These are phyloP conservation scores for Barnardius zonarius DNA, from an alignment of 2,113 vertebrate genomes.

Conservation along the genomic window DNA sequence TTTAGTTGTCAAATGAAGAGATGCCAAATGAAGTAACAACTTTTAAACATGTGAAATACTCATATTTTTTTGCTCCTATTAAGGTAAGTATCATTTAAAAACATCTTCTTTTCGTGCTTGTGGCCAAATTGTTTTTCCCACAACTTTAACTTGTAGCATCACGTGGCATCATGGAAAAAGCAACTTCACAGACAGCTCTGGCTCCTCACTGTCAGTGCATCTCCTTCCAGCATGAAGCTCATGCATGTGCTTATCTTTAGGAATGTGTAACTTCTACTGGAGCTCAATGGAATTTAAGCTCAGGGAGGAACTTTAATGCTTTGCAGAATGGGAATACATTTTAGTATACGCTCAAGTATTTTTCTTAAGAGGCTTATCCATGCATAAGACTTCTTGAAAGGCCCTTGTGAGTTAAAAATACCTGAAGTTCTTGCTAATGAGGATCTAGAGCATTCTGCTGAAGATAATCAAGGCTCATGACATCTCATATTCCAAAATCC, in stretches of 20 bases:
- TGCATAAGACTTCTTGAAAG: conserved; percentile 13
- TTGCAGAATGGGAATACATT: background rate
- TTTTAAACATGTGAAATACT: background rate
- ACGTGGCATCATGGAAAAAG: background rate
- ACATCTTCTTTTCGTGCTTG: background rate
- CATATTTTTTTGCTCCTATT: background rate
- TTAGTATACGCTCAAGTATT: conserved; percentile 12
- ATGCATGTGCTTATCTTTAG: background rate
- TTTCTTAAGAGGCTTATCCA: conserved; percentile 21
- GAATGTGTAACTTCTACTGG: background rate
- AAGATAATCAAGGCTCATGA: background rate
- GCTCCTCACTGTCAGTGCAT: background rate
- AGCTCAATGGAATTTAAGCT: background rate
- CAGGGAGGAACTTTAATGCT: background rate
- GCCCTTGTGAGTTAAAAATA: conserved; percentile 56
- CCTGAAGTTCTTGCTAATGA: conserved; percentile 30
- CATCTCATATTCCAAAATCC: background rate
- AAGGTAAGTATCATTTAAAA: background rate
- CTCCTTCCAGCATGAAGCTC: background rate
- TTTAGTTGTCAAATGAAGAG: background rate
- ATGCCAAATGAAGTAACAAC: background rate
- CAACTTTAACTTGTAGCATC: background rate
- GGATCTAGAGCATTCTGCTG: background rate
- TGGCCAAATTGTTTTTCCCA: background rate
- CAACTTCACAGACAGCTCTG: background rate